Percentiles rank a stretch among this genome's conserved stretches.
These are phyloP conservation scores for Paracanthobrama guichenoti DNA, from an alignment of 2,113 vertebrate genomes.

Conservation along the genomic window DNA sequence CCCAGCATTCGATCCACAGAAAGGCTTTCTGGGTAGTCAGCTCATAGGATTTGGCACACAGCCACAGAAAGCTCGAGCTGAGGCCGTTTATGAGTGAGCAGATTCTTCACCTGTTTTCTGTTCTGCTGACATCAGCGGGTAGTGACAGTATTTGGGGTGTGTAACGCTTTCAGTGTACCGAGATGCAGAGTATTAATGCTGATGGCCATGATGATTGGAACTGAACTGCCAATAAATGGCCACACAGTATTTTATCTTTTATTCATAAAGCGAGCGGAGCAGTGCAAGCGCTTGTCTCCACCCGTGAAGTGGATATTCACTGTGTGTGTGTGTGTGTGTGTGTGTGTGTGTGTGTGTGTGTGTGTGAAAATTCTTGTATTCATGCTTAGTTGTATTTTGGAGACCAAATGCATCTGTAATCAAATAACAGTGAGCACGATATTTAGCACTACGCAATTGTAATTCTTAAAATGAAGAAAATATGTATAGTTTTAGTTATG, in stretches of 20 bases:
- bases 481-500: background rate
- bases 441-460: background rate
- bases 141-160: background rate
- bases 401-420: background rate
- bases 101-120: constrained; percentile 49
- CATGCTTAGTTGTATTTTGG: background rate
- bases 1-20: background rate
- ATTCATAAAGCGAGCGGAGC: background rate
- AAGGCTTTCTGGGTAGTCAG: constrained; percentile 6
- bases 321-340: constrained; percentile 2
- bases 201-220: constrained; percentile 59
- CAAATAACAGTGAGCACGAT: background rate
- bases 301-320: constrained; percentile 1
- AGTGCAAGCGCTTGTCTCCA: background rate
- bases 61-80: constrained; percentile 3
- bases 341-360: background rate
- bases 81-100: constrained; percentile 29
- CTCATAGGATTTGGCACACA: background rate
- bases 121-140: constrained; percentile 14
- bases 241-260: background rate
- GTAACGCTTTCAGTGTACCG: background rate
- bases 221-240: constrained; percentile 38
- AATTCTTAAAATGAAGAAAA: background rate
- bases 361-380: background rate
- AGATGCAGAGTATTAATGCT: constrained; percentile 13